Evolutionary conservation across 2,797 vertebrate genomes (phyloP), one percentile per base, ranked within the genome.

Genomic region (Vespertilio murinus): DNA sequence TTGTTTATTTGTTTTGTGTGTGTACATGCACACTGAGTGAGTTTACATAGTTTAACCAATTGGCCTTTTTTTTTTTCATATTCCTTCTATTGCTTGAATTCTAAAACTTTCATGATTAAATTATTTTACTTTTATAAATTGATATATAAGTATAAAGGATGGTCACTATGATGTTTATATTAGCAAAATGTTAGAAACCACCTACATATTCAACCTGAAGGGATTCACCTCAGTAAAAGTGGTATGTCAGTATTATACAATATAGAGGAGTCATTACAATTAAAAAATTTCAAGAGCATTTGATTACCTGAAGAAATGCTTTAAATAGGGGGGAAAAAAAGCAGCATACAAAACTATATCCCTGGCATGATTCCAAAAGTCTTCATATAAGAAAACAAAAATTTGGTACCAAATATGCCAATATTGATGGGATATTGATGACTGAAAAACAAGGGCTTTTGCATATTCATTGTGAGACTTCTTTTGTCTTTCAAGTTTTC

Each of bases 281-380:
- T 83, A 49, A 61, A 38, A 85, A 91, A 40, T 90, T 82, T 67
- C 38, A 95, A 85, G 33, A 75, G 78, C 10, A 71, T 90, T 93
- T 93, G 52, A 74, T 93, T 95, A 83, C 38, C 22, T 82, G 20
- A 20, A 82, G 20, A 92, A 91, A 69, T 40, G 23, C 28, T 86
- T 90, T 79, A 49, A 56, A 61, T 73, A 40, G 52, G 42, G 12
- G 12, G 42, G 49, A 16, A 14, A 16, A 14, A 54, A 64, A 67
- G 30, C 23, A 79, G 33, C 69, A 25, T 77, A 42, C 8, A 45
- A 84, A 88, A 47, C 47, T 67, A 13, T 56, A 84, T 91, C 56
- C 0, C 12, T 79, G 30, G 70, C 20, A 45, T 47, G 13, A 65
- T 77, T 87, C 33, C 42, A 49, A 49, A 87, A 23, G 6, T 79